These are phyloP conservation scores for Avahi laniger DNA, from an alignment of 2,797 vertebrate genomes.

Conservation along the genomic window DNA sequence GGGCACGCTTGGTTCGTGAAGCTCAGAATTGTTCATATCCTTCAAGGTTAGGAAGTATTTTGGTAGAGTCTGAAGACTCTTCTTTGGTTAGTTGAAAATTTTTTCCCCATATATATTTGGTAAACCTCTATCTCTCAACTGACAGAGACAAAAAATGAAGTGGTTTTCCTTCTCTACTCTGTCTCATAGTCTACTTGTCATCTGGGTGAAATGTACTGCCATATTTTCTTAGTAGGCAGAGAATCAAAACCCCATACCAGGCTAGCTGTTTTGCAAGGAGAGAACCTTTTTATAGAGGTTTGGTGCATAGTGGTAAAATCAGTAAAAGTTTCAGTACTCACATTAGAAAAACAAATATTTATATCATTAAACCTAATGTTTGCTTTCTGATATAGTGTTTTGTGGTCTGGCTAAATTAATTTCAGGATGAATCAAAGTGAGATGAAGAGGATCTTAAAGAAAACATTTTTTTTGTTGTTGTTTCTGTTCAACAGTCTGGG, in stretches of 20 bases:
- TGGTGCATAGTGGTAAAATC: neutral
- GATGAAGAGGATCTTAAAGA: neutral
- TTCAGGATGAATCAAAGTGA: neutral
- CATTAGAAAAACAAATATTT: neutral
- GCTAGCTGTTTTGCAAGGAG: neutral
- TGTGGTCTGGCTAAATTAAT: neutral
- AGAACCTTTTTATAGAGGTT: neutral
- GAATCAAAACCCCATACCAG: neutral
- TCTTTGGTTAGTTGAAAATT: neutral
- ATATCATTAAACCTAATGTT: neutral
- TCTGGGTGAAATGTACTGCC: neutral
- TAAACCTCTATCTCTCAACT: neutral
- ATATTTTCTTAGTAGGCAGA: neutral
- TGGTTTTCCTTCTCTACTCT: neutral
- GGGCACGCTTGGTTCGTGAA: neutral
- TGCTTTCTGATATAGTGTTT: neutral
- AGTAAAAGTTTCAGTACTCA: neutral
- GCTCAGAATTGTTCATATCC: neutral
- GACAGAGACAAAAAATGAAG: neutral
- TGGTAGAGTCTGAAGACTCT: slow-evolving; percentile 12
- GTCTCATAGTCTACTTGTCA: neutral
- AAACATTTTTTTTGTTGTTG: neutral
- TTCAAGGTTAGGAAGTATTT: neutral
- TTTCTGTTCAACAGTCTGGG: neutral
- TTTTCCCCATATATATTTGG: neutral